Conservation (phyloP, 2,888 invertebrate species). For the Machimus rusticus region DNA sequence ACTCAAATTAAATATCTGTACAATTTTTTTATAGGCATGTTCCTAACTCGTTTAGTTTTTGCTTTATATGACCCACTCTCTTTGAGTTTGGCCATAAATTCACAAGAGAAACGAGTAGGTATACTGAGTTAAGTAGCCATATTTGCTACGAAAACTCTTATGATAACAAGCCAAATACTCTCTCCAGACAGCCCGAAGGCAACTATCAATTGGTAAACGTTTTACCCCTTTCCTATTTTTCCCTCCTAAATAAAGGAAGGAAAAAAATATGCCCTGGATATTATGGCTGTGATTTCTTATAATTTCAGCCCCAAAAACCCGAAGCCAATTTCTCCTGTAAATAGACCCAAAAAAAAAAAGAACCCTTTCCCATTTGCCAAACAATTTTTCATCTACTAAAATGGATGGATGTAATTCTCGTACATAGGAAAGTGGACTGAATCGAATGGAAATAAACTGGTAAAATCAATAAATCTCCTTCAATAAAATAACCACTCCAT, state of each 20-base stretch:
- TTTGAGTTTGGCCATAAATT: neutral
- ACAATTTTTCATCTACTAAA: neutral
- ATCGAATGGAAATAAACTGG: neutral
- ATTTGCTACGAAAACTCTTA: neutral
- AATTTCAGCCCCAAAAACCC: neutral
- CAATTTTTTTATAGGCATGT: no score
- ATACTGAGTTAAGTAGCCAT: neutral
- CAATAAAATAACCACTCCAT: conserved; percentile 7
- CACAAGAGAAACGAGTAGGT: neutral
- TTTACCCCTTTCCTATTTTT: neutral
- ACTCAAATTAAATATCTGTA: no score
- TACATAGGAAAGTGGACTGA: neutral
- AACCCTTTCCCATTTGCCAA: neutral
- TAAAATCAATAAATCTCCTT: conserved; percentile 8
- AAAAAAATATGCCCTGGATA: neutral
- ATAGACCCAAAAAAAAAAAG: neutral
- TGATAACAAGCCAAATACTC: neutral
- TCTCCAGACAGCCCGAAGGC: neutral
- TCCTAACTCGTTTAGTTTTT: neutral
- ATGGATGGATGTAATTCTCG: neutral
- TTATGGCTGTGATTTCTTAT: neutral
- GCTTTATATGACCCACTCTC: neutral
- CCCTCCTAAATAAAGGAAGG: neutral
- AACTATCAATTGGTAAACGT: neutral
- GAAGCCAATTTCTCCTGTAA: neutral